phyloP scores from a whole-genome alignment of 1,140 invertebrate genomes.

The Cheumatopsyche charites region DNA sequence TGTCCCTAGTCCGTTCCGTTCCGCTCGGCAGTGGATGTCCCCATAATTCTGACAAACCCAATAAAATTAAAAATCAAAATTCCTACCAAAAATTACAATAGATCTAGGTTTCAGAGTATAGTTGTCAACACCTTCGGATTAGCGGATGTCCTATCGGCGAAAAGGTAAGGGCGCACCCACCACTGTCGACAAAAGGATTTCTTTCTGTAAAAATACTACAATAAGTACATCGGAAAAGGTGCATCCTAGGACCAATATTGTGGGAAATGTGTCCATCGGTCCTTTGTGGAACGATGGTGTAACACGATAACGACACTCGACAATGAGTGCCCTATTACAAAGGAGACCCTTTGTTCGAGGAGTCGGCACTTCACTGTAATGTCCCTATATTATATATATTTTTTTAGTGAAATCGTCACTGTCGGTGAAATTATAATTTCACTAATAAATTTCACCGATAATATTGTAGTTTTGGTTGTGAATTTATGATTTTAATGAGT shows the following conservation, averaged over 20 bases:
- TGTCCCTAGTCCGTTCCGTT: too few relatives aligned
- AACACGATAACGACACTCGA: conserved; percentile 14
- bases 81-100: background rate
- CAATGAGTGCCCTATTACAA: background rate
- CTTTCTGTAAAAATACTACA: background rate
- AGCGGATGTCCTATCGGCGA: conserved; percentile 7
- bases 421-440: too few relatives aligned
- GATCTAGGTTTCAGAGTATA: too few relatives aligned
- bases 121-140: conserved; percentile 17
- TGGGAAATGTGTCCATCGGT: conserved; percentile 2
- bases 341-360: too few relatives aligned
- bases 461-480: too few relatives aligned
- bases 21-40: too few relatives aligned
- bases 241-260: conserved; percentile 12
- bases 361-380: too few relatives aligned
- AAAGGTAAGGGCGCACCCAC: conserved; percentile 21
- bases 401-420: too few relatives aligned
- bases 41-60: background rate
- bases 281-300: conserved; percentile 24
- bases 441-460: too few relatives aligned
- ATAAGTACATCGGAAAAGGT: conserved; percentile 8
- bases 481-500: too few relatives aligned
- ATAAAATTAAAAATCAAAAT: background rate
- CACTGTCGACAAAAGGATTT: conserved; percentile 6
- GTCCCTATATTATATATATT: too few relatives aligned